Conservation (phyloP, 2,888 invertebrate species). For the Eristalis arbustorum region DNA sequence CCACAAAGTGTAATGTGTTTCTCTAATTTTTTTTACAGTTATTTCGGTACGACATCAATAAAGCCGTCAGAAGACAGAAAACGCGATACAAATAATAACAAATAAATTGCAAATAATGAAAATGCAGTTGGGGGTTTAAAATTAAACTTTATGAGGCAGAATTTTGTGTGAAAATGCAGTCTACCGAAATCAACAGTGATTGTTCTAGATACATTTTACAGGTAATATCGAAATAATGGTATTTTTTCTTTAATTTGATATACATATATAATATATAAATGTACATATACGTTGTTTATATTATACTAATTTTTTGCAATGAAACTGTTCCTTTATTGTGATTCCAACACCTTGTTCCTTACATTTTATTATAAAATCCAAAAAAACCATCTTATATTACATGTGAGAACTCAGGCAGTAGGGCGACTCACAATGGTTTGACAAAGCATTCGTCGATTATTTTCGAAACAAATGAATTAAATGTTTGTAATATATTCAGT, state of each 20-base stretch:
- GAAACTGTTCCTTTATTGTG: too few species aligned
- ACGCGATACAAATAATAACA: constrained; percentile 27
- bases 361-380: too few species aligned
- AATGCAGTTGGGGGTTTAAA: constrained; percentile 19
- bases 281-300: neutral
- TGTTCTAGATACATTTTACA: constrained; percentile 65
- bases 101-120: constrained; percentile 32
- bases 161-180: constrained; percentile 56
- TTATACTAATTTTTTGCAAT: too few species aligned
- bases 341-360: too few species aligned
- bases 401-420: too few species aligned
- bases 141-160: constrained; percentile 30
- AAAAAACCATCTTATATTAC: too few species aligned
- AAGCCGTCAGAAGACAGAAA: constrained; percentile 3
- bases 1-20: constrained; percentile 33
- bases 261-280: neutral
- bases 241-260: neutral
- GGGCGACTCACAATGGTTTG: too few species aligned
- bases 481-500: too few species aligned
- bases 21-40: constrained; percentile 32
- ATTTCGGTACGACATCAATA: constrained; percentile 36
- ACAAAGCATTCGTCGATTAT: too few species aligned
- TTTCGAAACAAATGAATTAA: too few species aligned
- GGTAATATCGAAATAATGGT: constrained; percentile 21
- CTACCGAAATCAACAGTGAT: constrained; percentile 52